phyloP scores from a whole-genome alignment of 2,113 vertebrate genomes.

The Barnardius zonarius region DNA sequence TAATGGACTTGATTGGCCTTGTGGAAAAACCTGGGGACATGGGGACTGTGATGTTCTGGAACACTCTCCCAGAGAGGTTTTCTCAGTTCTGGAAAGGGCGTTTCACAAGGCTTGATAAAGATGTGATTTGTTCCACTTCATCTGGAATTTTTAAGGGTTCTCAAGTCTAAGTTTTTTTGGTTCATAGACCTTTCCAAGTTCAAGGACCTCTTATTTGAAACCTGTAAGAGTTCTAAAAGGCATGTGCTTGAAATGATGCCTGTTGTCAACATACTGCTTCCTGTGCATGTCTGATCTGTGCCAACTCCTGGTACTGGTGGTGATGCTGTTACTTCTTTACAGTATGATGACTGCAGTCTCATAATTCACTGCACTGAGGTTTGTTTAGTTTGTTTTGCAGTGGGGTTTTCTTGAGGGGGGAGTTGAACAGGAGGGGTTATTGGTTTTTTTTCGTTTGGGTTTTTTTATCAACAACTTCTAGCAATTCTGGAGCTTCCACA shows the following conservation, averaged over 20 bases:
- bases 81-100: not conserved
- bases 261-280: not conserved
- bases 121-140: not conserved
- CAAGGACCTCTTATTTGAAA: not conserved
- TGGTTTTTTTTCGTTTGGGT: too few species aligned
- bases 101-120: not conserved
- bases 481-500: not conserved
- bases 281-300: not conserved
- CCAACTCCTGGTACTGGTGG: not conserved
- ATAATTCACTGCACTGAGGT: not conserved
- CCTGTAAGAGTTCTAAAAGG: not conserved
- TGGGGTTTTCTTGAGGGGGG: not conserved
- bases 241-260: not conserved
- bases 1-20: conserved; percentile 3
- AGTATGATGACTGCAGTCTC: not conserved
- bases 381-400: not conserved
- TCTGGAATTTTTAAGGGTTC: not conserved
- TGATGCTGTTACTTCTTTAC: not conserved
- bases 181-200: not conserved
- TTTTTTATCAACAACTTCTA: not conserved
- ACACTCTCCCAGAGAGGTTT: not conserved
- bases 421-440: not conserved
- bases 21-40: not conserved
- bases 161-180: not conserved
- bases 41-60: not conserved